phyloP scores from a whole-genome alignment of 2,797 vertebrate genomes.

The Peromyscus nudipes region DNA sequence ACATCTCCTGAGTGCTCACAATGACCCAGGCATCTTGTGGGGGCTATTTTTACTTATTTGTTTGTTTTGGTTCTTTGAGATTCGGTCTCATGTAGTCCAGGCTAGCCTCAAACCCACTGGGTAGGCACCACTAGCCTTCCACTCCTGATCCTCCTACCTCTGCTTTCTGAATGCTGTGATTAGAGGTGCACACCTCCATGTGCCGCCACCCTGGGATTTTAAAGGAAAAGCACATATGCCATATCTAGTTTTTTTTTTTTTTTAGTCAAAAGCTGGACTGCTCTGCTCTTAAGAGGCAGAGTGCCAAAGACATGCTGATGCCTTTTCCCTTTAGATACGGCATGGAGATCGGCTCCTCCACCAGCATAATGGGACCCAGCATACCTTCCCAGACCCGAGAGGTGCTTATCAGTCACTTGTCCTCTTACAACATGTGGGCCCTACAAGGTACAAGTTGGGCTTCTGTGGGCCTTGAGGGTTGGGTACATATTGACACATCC shows the following conservation, averaged over 20 bases:
- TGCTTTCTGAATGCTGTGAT: neutral
- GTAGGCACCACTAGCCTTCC: neutral
- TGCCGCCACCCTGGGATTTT: neutral
- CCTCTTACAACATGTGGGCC: slow-evolving; percentile 96
- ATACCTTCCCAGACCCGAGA: slow-evolving; percentile 94
- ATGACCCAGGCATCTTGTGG: neutral
- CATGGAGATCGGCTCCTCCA: slow-evolving; percentile 94
- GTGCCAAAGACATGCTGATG: neutral
- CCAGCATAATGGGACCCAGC: slow-evolving; percentile 95
- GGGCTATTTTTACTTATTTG: neutral
- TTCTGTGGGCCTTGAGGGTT: neutral
- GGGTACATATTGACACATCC: neutral
- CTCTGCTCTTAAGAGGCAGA: neutral
- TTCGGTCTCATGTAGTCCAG: neutral
- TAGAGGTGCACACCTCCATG: too few species aligned
- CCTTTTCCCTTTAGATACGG: slow-evolving; percentile 90
- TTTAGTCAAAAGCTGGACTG: neutral
- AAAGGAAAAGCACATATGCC: neutral
- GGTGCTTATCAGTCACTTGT: slow-evolving; percentile 93
- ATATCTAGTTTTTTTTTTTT: neutral
- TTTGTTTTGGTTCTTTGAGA: neutral
- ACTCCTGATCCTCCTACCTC: neutral
- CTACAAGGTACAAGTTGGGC: slow-evolving; percentile 91
- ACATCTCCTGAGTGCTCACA: neutral
- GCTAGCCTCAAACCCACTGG: neutral